Percentiles rank a stretch among this genome's conserved stretches.
phyloP scores from a whole-genome alignment of 1,140 invertebrate species.

The Kradibia gibbosae region DNA sequence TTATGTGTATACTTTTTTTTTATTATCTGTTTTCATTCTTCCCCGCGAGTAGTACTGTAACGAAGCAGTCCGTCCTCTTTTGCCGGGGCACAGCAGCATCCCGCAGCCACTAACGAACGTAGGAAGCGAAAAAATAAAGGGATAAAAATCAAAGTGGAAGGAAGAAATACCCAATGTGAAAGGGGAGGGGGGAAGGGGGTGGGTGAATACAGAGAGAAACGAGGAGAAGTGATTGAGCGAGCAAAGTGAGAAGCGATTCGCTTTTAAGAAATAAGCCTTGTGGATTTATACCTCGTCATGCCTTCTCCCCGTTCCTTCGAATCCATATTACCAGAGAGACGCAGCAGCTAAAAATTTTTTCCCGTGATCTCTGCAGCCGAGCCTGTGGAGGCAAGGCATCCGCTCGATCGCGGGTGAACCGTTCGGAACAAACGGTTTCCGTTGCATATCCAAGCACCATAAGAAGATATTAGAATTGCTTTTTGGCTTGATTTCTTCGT shows the following conservation, averaged over 20 bases:
- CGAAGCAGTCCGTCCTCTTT: neutral
- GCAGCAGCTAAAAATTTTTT: neutral
- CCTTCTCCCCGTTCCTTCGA: neutral
- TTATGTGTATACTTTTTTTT: neutral
- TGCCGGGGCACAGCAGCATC: neutral
- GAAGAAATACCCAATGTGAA: slow-evolving; percentile 7
- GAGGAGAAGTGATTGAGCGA: neutral
- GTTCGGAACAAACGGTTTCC: slow-evolving; percentile 21
- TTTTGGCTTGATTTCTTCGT: neutral
- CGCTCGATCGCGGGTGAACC: slow-evolving; percentile 12
- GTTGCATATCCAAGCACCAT: neutral
- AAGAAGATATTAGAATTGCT: slow-evolving; percentile 24
- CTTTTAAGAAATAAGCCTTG: slow-evolving; percentile 9
- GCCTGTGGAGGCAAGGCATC: neutral
- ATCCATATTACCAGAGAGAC: neutral
- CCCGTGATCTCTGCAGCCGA: neutral
- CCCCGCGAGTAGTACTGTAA: neutral
- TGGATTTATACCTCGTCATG: slow-evolving; percentile 27
- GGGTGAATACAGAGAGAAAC: neutral
- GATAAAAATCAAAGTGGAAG: neutral
- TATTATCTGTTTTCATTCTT: neutral
- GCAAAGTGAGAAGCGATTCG: slow-evolving; percentile 14
- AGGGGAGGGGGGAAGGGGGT: neutral
- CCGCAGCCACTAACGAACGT: neutral
- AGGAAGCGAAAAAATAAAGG: slow-evolving; percentile 4